Evolutionary conservation across 2,888 invertebrate genomes (phyloP).

Genomic region (Calephelis perditalis): DNA sequence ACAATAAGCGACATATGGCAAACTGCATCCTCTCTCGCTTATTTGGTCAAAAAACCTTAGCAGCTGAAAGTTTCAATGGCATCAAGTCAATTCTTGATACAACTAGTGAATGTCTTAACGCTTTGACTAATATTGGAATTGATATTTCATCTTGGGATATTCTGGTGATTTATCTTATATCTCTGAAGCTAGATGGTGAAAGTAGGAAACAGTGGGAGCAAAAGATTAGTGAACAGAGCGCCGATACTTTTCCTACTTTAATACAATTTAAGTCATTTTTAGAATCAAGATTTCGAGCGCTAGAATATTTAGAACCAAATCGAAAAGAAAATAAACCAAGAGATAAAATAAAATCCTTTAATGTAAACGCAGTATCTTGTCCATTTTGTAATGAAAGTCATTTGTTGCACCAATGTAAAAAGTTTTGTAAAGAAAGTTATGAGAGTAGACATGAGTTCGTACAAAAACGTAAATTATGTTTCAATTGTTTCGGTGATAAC

Average conservation of each 20-base stretch:
- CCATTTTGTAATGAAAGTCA: neutral
- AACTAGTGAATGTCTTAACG: slow-evolving; percentile 29
- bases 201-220: slow-evolving; percentile 30
- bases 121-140: slow-evolving; percentile 24
- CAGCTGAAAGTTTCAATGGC: slow-evolving; percentile 19
- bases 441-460: neutral
- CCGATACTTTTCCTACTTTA: slow-evolving; percentile 19
- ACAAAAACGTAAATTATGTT: neutral
- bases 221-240: neutral
- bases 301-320: slow-evolving; percentile 22
- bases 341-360: too few relatives aligned
- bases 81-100: slow-evolving; percentile 33
- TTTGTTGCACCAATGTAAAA: neutral
- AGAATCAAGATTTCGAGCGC: slow-evolving; percentile 25
- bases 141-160: slow-evolving; percentile 24
- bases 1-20: slow-evolving; percentile 24
- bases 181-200: slow-evolving; percentile 28
- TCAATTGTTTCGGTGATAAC: neutral
- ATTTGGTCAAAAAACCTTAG: slow-evolving; percentile 26
- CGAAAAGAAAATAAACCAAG: neutral
- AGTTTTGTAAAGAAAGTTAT: neutral
- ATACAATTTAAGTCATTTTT: slow-evolving; percentile 20
- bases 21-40: slow-evolving; percentile 29
- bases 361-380: neutral
- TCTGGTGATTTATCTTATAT: slow-evolving; percentile 25